phyloP scores from a whole-genome alignment of 2,113 vertebrate species.

The Corythoichthys intestinalis region DNA sequence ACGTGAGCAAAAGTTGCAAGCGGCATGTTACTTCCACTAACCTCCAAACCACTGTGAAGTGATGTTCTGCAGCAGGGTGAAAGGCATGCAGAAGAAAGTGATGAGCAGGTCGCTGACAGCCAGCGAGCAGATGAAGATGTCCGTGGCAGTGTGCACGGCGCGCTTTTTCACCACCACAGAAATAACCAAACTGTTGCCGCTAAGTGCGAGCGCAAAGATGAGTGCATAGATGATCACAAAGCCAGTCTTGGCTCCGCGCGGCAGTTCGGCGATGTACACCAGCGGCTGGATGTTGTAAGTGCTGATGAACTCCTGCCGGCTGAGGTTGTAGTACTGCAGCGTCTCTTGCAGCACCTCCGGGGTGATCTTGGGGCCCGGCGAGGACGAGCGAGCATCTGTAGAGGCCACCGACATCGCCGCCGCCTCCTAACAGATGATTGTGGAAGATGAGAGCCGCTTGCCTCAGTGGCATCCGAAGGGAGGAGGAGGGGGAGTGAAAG shows the following conservation, averaged over 20 bases:
- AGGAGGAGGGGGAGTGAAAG: background rate
- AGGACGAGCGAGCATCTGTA: constrained; percentile 32
- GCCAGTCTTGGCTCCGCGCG: constrained; percentile 65
- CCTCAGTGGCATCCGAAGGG: background rate
- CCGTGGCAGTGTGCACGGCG: constrained; percentile 70
- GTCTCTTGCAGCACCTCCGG: constrained; percentile 71
- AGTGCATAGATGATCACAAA: constrained; percentile 74
- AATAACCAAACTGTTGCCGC: constrained; percentile 78
- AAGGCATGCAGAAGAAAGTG: constrained; percentile 81
- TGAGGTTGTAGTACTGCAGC: constrained; percentile 74
- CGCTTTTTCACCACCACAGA: constrained; percentile 72
- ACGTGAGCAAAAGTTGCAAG: too few species aligned
- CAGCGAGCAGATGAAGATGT: constrained; percentile 78
- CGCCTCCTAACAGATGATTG: too few species aligned
- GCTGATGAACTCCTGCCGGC: constrained; percentile 75
- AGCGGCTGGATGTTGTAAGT: constrained; percentile 77
- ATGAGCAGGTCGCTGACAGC: constrained; percentile 82
- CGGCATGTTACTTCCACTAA: constrained; percentile 44
- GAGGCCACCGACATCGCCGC: constrained; percentile 45
- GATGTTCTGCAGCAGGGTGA: constrained; percentile 80
- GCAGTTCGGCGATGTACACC: constrained; percentile 76
- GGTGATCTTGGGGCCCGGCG: constrained; percentile 62
- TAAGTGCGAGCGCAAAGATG: constrained; percentile 75
- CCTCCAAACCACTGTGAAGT: constrained; percentile 79
- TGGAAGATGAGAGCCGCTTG: background rate